A percentile compares a stretch with the other conserved stretches of the same genome.
phyloP scores from a whole-genome alignment of 2,797 vertebrate species.

The Sternotherus odoratus region DNA sequence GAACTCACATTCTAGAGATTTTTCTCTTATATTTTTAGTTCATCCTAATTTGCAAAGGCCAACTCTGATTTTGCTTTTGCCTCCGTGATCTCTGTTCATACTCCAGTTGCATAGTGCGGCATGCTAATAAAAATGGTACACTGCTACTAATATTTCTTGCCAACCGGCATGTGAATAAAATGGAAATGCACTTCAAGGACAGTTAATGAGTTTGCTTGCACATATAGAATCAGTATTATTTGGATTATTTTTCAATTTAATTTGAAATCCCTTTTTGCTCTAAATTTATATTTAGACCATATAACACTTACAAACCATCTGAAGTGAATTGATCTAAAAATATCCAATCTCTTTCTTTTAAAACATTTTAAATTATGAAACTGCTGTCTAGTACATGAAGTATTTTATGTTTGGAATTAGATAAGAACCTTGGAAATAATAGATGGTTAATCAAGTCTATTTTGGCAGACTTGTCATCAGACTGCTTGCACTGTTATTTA shows the following conservation, averaged over 20 bases:
- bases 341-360: not conserved
- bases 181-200: not conserved
- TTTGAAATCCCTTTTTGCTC: not conserved
- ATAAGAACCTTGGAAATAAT: accelerated
- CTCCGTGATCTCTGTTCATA: not conserved
- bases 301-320: not conserved
- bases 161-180: not conserved
- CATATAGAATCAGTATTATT: not conserved
- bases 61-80: not conserved
- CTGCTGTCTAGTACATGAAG: not conserved
- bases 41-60: not conserved
- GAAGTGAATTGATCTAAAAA: not conserved
- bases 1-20: not conserved
- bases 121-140: not conserved
- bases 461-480: not conserved
- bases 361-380: not conserved
- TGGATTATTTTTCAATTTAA: conserved; percentile 10
- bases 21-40: not conserved
- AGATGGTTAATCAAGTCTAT: not conserved
- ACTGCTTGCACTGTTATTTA: not conserved
- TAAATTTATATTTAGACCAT: not conserved
- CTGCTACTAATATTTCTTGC: not conserved
- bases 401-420: not conserved
- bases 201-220: not conserved
- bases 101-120: accelerated